Evolutionary conservation across 2,113 vertebrate species (phyloP).

Genomic region (Psittacus erithacus): DNA sequence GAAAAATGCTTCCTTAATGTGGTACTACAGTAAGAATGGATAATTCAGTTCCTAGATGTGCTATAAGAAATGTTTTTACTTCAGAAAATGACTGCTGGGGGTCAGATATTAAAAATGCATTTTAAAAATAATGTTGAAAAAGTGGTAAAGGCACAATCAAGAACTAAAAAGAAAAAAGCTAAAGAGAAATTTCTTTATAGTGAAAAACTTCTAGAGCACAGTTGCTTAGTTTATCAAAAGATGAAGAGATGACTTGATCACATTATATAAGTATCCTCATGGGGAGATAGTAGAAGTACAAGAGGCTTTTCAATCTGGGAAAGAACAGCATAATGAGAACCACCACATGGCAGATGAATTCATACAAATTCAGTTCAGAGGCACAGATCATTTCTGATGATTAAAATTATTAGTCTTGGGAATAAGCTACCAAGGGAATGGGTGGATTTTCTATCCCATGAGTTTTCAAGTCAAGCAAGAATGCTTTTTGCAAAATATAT

Average conservation of each 20-base stretch:
- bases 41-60: not conserved
- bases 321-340: conserved; percentile 8
- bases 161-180: not conserved
- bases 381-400: not conserved
- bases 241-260: conserved; percentile 7
- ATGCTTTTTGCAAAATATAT: not conserved
- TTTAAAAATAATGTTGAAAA: not conserved
- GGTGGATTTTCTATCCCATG: not conserved
- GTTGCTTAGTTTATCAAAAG: conserved; percentile 15
- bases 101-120: not conserved
- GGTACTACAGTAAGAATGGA: not conserved
- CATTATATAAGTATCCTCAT: conserved; percentile 15
- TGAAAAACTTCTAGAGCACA: not conserved
- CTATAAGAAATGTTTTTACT: not conserved
- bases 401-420: not conserved
- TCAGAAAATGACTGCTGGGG: not conserved
- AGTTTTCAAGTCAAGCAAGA: conserved; percentile 5
- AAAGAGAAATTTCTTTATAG: not conserved
- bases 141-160: not conserved
- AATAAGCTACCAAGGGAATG: conserved; percentile 8
- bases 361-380: not conserved
- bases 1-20: not conserved
- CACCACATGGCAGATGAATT: not conserved
- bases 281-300: not conserved
- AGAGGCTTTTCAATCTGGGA: conserved; percentile 13